Percentiles rank a stretch among this genome's conserved stretches.
Conservation (phyloP, 1,140 invertebrate species). For the Monochamus saltuarius region DNA sequence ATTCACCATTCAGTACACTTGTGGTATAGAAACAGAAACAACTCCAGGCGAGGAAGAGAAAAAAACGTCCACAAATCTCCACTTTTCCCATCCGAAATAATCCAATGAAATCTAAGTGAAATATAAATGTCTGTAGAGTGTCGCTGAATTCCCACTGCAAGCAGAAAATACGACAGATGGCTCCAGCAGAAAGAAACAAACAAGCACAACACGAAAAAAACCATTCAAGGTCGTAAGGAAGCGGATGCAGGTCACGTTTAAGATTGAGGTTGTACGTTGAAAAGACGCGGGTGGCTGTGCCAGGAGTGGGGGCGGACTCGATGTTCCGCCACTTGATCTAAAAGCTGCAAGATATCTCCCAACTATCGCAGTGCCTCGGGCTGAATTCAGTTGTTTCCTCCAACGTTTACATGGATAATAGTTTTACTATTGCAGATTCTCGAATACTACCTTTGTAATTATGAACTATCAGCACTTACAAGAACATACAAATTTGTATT, state of each 20-base stretch:
- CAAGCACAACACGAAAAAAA: not conserved
- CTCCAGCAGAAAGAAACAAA: slow-evolving; percentile 16
- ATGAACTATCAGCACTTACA: too few relatives aligned
- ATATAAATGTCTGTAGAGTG: slow-evolving; percentile 27
- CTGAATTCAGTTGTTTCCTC: too few relatives aligned
- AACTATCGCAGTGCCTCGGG: not conserved
- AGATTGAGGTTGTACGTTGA: slow-evolving; percentile 21
- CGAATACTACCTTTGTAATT: too few relatives aligned
- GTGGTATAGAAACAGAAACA: slow-evolving; percentile 13
- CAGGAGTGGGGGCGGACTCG: slow-evolving; percentile 15
- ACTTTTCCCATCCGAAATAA: slow-evolving; percentile 22
- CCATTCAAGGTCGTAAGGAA: slow-evolving; percentile 22
- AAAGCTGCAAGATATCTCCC: slow-evolving; percentile 21
- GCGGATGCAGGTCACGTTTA: slow-evolving; percentile 26
- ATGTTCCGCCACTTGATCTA: slow-evolving; percentile 27
- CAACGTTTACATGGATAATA: too few relatives aligned
- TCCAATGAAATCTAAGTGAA: slow-evolving; percentile 30
- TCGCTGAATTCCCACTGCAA: slow-evolving; percentile 14
- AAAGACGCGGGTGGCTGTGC: not conserved
- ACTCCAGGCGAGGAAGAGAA: slow-evolving; percentile 9
- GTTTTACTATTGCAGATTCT: too few relatives aligned
- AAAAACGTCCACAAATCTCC: slow-evolving; percentile 30
- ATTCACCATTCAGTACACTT: slow-evolving; percentile 16
- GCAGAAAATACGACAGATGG: slow-evolving; percentile 8
- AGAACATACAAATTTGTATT: too few relatives aligned